These are phyloP conservation scores for Rynchops niger DNA, from an alignment of 2,113 vertebrate species.

Conservation along the genomic window DNA sequence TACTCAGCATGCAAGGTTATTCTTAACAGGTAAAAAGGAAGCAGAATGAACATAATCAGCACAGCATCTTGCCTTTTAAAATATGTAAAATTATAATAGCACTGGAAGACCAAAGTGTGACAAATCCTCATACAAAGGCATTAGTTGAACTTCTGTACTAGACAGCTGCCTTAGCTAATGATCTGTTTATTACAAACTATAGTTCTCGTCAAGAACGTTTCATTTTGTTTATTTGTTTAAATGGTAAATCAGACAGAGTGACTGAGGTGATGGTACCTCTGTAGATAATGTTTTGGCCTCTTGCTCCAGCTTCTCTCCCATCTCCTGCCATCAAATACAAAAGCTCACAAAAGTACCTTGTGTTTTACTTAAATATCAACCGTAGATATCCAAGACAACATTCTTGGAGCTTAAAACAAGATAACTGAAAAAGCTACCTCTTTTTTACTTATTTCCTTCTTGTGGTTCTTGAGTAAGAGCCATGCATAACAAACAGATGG, in stretches of 20 bases:
- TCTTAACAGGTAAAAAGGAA: conserved; percentile 22
- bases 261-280: background rate
- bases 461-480: background rate
- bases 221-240: conserved; percentile 41
- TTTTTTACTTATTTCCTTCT: conserved; percentile 31
- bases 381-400: conserved; percentile 35
- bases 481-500: conserved; percentile 20
- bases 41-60: conserved; percentile 27
- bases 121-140: conserved; percentile 34
- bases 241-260: conserved; percentile 32
- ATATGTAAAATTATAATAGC: conserved; percentile 1
- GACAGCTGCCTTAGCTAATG: conserved; percentile 19
- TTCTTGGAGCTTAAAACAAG: background rate
- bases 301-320: conserved; percentile 40
- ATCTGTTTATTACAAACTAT: conserved; percentile 43
- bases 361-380: conserved; percentile 21
- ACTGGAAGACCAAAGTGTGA: background rate
- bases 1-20: background rate
- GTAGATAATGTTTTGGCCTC: conserved; percentile 8
- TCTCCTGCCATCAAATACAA: conserved; percentile 25
- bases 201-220: conserved; percentile 7
- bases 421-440: background rate
- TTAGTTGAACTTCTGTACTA: conserved; percentile 21
- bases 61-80: conserved; percentile 36
- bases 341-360: background rate